Evolutionary conservation across 2,113 vertebrate species (phyloP).

Genomic region (Pangasianodon gigas): DNA sequence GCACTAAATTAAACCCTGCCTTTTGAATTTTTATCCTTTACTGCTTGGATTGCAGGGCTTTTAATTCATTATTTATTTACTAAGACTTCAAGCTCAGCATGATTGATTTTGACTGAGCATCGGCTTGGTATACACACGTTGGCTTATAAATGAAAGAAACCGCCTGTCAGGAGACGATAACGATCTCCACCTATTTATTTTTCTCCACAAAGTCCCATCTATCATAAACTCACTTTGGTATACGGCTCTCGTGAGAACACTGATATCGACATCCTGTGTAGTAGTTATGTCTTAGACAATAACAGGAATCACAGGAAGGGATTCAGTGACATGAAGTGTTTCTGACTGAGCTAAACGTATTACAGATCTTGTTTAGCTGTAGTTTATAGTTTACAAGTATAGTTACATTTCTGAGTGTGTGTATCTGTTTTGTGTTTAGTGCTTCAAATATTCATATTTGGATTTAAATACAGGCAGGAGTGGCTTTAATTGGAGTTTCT

Average conservation of each 20-base stretch:
- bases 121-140: not conserved
- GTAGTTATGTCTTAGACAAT: not conserved
- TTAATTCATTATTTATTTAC: not conserved
- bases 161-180: not conserved
- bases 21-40: constrained; percentile 20
- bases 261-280: not conserved
- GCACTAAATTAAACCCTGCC: constrained; percentile 40
- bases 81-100: not conserved
- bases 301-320: not conserved
- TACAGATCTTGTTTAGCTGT: not conserved
- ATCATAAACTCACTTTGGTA: constrained; percentile 6
- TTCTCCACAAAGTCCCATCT: not conserved
- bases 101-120: not conserved
- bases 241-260: not conserved
- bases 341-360: not conserved
- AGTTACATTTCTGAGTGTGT: not conserved
- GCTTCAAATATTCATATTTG: not conserved
- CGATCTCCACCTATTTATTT: not conserved
- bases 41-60: not conserved
- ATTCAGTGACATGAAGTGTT: not conserved
- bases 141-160: not conserved
- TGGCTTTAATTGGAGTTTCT: not conserved
- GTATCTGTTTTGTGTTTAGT: not conserved
- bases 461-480: not conserved
- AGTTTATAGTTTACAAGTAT: not conserved